phyloP scores from a whole-genome alignment of 2,113 vertebrate species.

The Nothoprocta perdicaria region DNA sequence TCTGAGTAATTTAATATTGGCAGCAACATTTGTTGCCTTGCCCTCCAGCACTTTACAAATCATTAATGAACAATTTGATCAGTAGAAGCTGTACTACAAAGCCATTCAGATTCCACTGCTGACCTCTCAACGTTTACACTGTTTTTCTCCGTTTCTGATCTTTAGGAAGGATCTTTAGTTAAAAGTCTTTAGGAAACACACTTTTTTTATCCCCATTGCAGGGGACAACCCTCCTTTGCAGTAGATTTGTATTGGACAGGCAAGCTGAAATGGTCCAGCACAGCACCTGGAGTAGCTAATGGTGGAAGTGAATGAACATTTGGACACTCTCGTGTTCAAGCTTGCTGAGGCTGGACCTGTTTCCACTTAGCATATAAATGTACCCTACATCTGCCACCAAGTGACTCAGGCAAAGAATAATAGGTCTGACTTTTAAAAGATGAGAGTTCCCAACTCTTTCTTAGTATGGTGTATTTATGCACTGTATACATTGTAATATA shows the following conservation, averaged over 20 bases:
- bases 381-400: background rate
- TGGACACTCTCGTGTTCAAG: background rate
- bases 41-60: background rate
- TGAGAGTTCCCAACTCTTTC: background rate
- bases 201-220: background rate
- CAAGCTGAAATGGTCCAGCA: background rate
- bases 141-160: background rate
- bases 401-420: background rate
- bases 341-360: background rate
- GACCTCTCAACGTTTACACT: background rate
- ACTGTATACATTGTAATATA: background rate
- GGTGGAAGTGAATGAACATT: background rate
- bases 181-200: background rate
- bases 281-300: background rate
- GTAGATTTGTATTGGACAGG: background rate
- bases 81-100: background rate
- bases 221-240: background rate
- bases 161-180: background rate
- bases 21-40: background rate
- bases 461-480: background rate
- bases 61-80: background rate
- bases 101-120: background rate
- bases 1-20: background rate
- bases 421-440: background rate
- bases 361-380: background rate